phyloP scores from a whole-genome alignment of 2,113 vertebrate species.

The Mugil cephalus region DNA sequence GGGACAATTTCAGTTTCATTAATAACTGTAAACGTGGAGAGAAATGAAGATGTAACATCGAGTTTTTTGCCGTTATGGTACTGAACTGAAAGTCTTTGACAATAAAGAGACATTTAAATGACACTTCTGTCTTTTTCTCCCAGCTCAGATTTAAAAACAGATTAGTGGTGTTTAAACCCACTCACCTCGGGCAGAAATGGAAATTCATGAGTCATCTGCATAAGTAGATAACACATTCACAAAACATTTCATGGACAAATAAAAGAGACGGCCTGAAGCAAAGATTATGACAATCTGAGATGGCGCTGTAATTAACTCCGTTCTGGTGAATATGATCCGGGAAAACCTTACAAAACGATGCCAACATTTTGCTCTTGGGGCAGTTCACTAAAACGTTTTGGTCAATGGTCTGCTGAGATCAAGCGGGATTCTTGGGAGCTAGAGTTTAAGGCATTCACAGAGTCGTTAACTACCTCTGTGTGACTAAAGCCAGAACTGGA shows the following conservation, averaged over 20 bases:
- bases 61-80: neutral
- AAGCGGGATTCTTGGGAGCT: constrained; percentile 15
- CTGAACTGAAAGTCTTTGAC: neutral
- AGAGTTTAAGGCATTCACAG: constrained; percentile 15
- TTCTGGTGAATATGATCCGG: constrained; percentile 2
- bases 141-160: neutral
- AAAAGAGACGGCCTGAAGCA: neutral
- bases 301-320: constrained; percentile 20
- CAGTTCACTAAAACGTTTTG: neutral
- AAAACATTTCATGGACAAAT: neutral
- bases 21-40: too few relatives aligned
- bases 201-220: constrained; percentile 3
- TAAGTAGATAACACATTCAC: neutral
- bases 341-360: neutral
- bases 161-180: neutral
- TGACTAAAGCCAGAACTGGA: constrained; percentile 17
- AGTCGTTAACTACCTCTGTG: constrained; percentile 20
- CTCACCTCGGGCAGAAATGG: neutral
- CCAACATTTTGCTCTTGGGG: constrained; percentile 7
- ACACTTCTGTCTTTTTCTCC: neutral
- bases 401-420: constrained; percentile 16
- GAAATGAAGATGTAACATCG: neutral
- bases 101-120: neutral
- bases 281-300: neutral
- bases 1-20: too few relatives aligned